phyloP scores from a whole-genome alignment of 35 echinoderm and acorn worm genomes.

The Anneissia japonica region DNA sequence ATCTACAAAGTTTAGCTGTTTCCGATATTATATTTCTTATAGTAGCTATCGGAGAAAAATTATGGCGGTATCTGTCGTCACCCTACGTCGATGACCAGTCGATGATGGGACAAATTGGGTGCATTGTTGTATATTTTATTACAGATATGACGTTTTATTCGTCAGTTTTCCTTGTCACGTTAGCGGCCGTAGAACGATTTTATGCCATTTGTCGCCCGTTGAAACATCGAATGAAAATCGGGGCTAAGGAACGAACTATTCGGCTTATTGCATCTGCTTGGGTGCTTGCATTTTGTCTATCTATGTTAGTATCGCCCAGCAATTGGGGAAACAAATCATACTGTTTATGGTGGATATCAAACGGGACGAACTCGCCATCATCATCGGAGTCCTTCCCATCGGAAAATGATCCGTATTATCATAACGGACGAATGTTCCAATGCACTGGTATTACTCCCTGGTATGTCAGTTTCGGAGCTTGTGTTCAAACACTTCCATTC shows the following conservation, averaged over 20 bases:
- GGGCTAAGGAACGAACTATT: conserved; percentile 21
- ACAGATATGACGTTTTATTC: conserved; percentile 71
- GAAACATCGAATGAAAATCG: conserved; percentile 24
- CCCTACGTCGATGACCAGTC: conserved; percentile 40
- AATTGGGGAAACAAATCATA: background rate
- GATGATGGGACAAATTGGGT: conserved; percentile 49
- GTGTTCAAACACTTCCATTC: background rate
- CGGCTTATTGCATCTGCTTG: background rate
- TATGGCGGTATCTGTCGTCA: conserved; percentile 45
- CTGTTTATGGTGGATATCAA: background rate
- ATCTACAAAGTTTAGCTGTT: conserved; percentile 66
- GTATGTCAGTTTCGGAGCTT: background rate
- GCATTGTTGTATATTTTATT: conserved; percentile 49
- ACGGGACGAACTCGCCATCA: too few species aligned
- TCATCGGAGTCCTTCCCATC: background rate
- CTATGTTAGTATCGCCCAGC: background rate
- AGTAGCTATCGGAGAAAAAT: conserved; percentile 59
- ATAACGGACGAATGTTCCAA: background rate
- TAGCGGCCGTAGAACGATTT: conserved; percentile 77
- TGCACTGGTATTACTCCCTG: background rate
- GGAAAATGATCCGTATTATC: background rate
- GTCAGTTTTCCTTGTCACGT: conserved; percentile 77
- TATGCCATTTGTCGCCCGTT: conserved; percentile 74
- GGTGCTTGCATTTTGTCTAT: background rate
- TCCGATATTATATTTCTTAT: conserved; percentile 75